A percentile compares a stretch with the other conserved stretches of the same genome.
phyloP scores from a whole-genome alignment of 30 jellyfish, hydroid and myxozoan species.

The Cassiopea xamachana region DNA sequence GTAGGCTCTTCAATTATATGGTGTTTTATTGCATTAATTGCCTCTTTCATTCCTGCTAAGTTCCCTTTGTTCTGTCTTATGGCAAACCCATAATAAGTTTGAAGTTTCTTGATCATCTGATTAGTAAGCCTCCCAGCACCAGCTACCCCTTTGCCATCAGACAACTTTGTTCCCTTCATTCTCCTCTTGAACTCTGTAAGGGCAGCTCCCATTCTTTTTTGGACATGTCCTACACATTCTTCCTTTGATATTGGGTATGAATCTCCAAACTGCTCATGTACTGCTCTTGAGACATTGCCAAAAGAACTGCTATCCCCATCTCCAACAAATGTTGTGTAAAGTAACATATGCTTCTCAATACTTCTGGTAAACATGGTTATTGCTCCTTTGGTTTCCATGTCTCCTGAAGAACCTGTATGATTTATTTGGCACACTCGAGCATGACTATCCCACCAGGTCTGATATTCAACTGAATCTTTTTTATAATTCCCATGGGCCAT shows the following conservation, averaged over 20 bases:
- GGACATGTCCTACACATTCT: background rate
- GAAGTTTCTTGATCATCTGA: background rate
- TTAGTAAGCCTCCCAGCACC: background rate
- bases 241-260: background rate
- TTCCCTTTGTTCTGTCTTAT: background rate
- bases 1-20: no score
- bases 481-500: background rate
- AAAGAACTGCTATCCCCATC: background rate
- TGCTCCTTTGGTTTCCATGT: background rate
- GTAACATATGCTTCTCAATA: background rate
- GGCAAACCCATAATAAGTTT: background rate
- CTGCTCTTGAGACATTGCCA: background rate
- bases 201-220: conserved; percentile 30
- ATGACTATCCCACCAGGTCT: background rate
- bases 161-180: background rate
- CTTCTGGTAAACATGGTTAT: background rate
- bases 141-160: background rate
- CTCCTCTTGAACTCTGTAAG: conserved; percentile 23
- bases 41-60: no score
- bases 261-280: background rate
- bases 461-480: conserved; percentile 6
- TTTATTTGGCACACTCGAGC: background rate
- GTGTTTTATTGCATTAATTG: no score
- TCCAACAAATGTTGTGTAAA: background rate
- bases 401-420: background rate